A percentile compares a stretch with the other conserved stretches of the same genome.
phyloP scores from a whole-genome alignment of 2,113 vertebrate genomes.

The Phoxinus phoxinus region DNA sequence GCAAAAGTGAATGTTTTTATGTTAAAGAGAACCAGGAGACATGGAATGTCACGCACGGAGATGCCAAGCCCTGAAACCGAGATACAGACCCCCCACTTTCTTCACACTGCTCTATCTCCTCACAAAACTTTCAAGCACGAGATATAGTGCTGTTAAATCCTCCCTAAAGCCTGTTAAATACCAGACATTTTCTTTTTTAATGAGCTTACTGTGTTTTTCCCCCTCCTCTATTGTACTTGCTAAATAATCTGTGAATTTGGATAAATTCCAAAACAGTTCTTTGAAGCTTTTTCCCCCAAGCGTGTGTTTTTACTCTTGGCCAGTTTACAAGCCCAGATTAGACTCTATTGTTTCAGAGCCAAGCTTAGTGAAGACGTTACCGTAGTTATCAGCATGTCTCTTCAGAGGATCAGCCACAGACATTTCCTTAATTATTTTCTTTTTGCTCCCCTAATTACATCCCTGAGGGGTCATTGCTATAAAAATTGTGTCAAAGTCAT shows the following conservation, averaged over 20 bases:
- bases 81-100: conserved; percentile 24
- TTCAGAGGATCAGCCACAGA: conserved; percentile 50
- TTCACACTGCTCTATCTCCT: conserved; percentile 25
- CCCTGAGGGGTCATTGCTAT: conserved; percentile 54
- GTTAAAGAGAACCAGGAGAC: conserved; percentile 42
- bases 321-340: conserved; percentile 61
- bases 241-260: conserved; percentile 76
- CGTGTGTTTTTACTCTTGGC: conserved; percentile 61
- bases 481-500: conserved; percentile 34
- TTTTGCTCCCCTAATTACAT: conserved; percentile 59
- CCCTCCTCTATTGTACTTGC: conserved; percentile 65
- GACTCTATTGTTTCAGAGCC: conserved; percentile 58
- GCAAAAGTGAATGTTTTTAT: conserved; percentile 43
- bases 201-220: conserved; percentile 72
- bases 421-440: conserved; percentile 60
- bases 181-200: conserved; percentile 75
- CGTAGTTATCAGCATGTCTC: conserved; percentile 56
- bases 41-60: not conserved
- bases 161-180: conserved; percentile 70
- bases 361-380: conserved; percentile 56
- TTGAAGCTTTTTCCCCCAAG: conserved; percentile 52
- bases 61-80: conserved; percentile 21
- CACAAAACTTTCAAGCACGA: conserved; percentile 50
- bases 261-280: conserved; percentile 69
- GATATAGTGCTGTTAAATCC: conserved; percentile 72